Evolutionary conservation across 2,113 vertebrate species (phyloP).

Genomic region (Galbula dea): DNA sequence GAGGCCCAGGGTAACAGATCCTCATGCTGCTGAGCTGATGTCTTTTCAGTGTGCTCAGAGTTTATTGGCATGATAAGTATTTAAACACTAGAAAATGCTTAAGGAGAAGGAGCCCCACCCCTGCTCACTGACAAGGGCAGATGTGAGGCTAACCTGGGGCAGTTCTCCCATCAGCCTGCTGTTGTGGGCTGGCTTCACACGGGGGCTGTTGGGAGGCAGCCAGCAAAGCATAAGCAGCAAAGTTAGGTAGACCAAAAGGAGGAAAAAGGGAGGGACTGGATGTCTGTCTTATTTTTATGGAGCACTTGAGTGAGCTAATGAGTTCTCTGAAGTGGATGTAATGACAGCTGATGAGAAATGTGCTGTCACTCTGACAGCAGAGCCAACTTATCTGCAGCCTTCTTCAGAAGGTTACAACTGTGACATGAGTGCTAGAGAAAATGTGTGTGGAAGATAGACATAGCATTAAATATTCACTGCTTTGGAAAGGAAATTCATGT

Average conservation of each 20-base stretch:
- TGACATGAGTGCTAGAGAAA: background rate
- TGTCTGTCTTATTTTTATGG: background rate
- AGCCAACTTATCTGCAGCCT: background rate
- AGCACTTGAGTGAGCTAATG: accelerated
- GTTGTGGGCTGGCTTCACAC: background rate
- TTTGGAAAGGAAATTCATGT: background rate
- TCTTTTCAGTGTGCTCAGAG: background rate
- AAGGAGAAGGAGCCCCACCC: background rate
- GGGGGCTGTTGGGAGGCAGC: background rate
- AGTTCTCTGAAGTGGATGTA: background rate
- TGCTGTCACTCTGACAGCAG: background rate
- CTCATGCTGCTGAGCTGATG: background rate
- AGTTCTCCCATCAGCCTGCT: background rate
- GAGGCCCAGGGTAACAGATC: background rate
- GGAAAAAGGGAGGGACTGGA: background rate
- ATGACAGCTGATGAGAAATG: background rate
- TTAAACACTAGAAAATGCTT: background rate
- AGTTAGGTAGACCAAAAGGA: background rate
- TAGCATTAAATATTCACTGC: background rate
- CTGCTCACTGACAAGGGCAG: background rate
- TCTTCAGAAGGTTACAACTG: background rate
- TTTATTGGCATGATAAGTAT: background rate
- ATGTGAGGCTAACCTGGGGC: background rate
- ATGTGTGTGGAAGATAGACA: background rate
- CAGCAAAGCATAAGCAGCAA: background rate